phyloP scores from a whole-genome alignment of 2,888 invertebrate species.

The Mesopsocus fuscifrons region DNA sequence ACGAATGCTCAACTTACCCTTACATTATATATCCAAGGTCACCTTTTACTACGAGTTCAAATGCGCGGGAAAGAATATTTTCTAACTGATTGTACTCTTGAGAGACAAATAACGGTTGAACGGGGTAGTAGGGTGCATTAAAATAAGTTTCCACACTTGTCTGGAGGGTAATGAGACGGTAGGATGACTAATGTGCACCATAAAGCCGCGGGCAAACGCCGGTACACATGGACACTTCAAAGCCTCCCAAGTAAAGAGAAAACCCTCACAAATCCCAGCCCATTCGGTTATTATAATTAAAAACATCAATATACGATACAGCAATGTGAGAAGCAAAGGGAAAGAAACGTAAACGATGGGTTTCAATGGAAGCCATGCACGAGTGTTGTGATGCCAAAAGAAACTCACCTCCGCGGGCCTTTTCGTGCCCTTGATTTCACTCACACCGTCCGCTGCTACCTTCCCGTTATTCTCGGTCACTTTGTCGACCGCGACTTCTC shows the following conservation, averaged over 20 bases:
- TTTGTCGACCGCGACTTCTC: slow-evolving; percentile 71
- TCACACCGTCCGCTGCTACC: slow-evolving; percentile 49
- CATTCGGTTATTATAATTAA: neutral
- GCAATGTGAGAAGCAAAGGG: neutral
- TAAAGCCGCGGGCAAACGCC: too few species aligned
- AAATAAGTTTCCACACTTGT: too few species aligned
- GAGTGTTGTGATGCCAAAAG: slow-evolving; percentile 10
- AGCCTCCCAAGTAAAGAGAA: too few species aligned
- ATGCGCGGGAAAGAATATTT: slow-evolving; percentile 9
- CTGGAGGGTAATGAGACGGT: too few species aligned
- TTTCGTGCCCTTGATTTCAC: slow-evolving; percentile 71
- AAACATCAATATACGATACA: neutral
- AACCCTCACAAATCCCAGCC: too few species aligned
- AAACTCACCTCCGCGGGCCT: slow-evolving; percentile 71
- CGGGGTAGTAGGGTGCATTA: too few species aligned
- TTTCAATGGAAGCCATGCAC: slow-evolving; percentile 10
- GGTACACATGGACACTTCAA: too few species aligned
- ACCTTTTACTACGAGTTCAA: neutral
- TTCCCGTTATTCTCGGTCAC: slow-evolving; percentile 52
- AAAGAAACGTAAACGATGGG: neutral
- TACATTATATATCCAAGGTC: too few species aligned
- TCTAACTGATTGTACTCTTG: too few species aligned
- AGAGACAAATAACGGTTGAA: too few species aligned
- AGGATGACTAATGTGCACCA: too few species aligned
- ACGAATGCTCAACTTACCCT: too few species aligned